Evolutionary conservation across 2,797 vertebrate genomes (phyloP).

Genomic region (Chelon labrosus): DNA sequence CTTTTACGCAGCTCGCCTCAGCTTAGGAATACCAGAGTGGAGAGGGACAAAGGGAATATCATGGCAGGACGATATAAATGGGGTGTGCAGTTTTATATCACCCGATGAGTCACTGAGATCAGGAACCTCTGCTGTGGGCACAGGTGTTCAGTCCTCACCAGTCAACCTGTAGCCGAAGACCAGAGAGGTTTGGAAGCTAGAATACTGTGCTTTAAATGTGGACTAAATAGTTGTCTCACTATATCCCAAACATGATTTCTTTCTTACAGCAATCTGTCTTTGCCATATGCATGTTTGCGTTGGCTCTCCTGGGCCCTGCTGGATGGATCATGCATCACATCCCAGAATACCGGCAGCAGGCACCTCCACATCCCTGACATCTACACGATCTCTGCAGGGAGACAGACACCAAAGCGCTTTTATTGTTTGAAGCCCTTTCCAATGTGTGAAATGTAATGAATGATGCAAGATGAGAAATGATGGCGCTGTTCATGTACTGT

Average conservation of each 20-base stretch:
- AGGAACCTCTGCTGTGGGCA: slow-evolving; percentile 32
- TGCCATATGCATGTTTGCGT: slow-evolving; percentile 81
- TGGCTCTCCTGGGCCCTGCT: slow-evolving; percentile 83
- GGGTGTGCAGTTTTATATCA: slow-evolving; percentile 29
- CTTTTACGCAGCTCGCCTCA: slow-evolving; percentile 61
- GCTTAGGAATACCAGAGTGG: slow-evolving; percentile 60
- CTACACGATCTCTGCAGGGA: slow-evolving; percentile 6
- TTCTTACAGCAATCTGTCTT: slow-evolving; percentile 83
- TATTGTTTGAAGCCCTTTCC: background rate
- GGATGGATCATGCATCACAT: slow-evolving; percentile 88
- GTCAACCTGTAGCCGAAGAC: slow-evolving; percentile 19
- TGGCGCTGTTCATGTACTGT: background rate
- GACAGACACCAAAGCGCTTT: background rate
- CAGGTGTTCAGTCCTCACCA: slow-evolving; percentile 27
- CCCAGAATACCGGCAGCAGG: slow-evolving; percentile 77
- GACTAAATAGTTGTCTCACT: background rate
- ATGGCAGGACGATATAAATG: slow-evolving; percentile 39
- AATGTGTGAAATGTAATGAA: slow-evolving; percentile 1
- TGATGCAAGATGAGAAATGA: no score
- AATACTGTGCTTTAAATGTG: background rate
- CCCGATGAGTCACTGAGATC: slow-evolving; percentile 46
- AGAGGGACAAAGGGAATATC: slow-evolving; percentile 55
- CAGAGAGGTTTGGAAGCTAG: slow-evolving; percentile 3
- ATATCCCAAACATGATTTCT: slow-evolving; percentile 3
- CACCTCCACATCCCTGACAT: slow-evolving; percentile 57